Conservation (phyloP, 2,888 invertebrate species). For the Trilocha varians region DNA sequence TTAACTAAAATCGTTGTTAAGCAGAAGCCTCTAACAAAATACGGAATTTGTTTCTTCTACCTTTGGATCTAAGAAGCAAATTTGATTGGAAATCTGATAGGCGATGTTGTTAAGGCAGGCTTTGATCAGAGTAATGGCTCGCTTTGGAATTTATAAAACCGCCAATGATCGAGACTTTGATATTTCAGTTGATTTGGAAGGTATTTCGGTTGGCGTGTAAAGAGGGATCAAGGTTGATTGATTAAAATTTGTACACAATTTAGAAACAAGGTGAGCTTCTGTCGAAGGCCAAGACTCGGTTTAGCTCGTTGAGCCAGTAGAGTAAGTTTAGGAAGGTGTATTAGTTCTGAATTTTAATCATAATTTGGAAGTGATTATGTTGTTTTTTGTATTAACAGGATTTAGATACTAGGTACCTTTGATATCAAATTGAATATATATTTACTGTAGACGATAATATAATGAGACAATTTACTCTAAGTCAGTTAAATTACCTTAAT, state of each 20-base stretch:
- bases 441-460: too few species aligned
- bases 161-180: conserved; percentile 13
- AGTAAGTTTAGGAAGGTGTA: too few species aligned
- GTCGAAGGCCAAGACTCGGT: too few species aligned
- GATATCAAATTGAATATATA: too few species aligned
- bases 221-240: not conserved
- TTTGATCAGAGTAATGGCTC: conserved; percentile 19
- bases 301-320: too few species aligned
- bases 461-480: too few species aligned
- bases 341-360: too few species aligned
- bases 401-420: too few species aligned
- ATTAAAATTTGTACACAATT: not conserved
- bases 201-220: conserved; percentile 1
- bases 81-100: not conserved
- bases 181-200: conserved; percentile 10
- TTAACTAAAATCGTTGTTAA: not conserved
- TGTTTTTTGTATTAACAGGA: too few species aligned
- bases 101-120: conserved; percentile 6
- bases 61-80: not conserved
- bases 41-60: not conserved
- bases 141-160: conserved; percentile 14
- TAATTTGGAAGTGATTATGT: too few species aligned
- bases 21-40: not conserved
- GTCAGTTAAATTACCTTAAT: too few species aligned
- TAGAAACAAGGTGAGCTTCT: too few species aligned